A percentile compares a stretch with the other conserved stretches of the same genome.
These are phyloP conservation scores for Trogon surrucura DNA, from an alignment of 2,113 vertebrate genomes.

Conservation along the genomic window DNA sequence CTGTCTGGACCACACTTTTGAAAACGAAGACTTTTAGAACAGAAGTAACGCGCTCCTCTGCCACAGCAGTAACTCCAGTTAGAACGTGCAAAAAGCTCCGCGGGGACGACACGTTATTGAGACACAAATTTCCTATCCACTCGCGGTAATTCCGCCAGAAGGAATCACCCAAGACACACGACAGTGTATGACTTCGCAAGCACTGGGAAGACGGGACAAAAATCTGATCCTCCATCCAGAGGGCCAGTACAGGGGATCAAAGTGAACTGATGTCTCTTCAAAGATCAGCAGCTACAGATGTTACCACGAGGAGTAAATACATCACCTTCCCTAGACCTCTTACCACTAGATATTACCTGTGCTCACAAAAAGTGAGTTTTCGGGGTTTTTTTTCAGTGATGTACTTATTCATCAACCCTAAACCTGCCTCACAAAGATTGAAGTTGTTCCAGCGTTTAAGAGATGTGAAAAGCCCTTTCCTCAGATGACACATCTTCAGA, in stretches of 20 bases:
- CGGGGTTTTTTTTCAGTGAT: neutral
- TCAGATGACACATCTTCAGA: neutral
- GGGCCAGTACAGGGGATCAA: neutral
- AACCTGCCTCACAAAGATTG: neutral
- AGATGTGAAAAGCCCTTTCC: neutral
- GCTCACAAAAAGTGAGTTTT: neutral
- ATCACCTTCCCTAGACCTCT: neutral
- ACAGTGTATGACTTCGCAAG: neutral
- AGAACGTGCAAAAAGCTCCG: neutral
- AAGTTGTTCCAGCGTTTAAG: neutral
- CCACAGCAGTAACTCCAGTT: neutral
- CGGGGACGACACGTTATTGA: neutral
- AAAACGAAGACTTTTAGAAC: neutral
- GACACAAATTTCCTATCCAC: neutral
- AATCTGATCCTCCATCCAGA: neutral
- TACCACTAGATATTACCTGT: neutral
- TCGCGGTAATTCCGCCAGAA: neutral
- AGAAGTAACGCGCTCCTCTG: neutral
- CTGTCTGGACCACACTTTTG: neutral
- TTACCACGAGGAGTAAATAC: neutral
- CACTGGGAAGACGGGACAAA: neutral
- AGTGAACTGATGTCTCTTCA: accelerated
- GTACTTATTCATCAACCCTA: neutral
- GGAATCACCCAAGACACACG: neutral
- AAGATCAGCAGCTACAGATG: neutral